These are phyloP conservation scores for Halictus rubicundus DNA, from an alignment of 1,140 invertebrate genomes.

Conservation along the genomic window DNA sequence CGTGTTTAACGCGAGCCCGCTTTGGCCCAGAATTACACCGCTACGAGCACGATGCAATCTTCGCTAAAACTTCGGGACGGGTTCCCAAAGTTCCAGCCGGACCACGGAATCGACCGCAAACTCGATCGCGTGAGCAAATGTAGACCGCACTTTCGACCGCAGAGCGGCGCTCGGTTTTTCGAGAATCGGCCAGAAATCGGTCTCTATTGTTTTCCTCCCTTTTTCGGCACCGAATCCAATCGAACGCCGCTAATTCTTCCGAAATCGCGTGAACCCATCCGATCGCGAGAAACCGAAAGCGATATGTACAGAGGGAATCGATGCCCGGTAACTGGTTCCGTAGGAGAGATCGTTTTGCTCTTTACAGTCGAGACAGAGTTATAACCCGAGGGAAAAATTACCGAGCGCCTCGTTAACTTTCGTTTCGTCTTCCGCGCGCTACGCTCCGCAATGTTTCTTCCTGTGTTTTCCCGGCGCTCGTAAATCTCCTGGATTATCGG, in stretches of 20 bases:
- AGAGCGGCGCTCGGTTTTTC: neutral
- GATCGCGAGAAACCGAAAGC: neutral
- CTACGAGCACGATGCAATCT: neutral
- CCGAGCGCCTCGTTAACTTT: constrained; percentile 45
- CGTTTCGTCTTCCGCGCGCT: constrained; percentile 3
- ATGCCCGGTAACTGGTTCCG: constrained; percentile 27
- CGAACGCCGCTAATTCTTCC: neutral
- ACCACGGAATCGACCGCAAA: constrained; percentile 18
- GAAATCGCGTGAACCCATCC: constrained; percentile 1
- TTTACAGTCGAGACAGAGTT: constrained; percentile 16
- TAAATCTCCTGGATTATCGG: constrained; percentile 10
- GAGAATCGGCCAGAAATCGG: neutral
- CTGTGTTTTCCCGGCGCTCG: constrained; percentile 30
- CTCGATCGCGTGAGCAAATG: neutral
- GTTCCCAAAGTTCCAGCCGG: neutral
- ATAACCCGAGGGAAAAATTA: constrained; percentile 37
- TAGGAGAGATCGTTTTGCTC: constrained; percentile 1
- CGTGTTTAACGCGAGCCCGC: neutral
- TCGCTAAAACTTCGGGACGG: neutral
- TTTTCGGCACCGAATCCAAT: constrained; percentile 7
- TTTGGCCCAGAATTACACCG: neutral
- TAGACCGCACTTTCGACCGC: constrained; percentile 7
- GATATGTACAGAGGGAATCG: constrained; percentile 40
- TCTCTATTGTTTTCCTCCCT: neutral
- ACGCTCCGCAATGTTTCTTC: constrained; percentile 24